These are phyloP conservation scores for Melitaea athalia DNA, from an alignment of 2,888 invertebrate species.

Conservation along the genomic window DNA sequence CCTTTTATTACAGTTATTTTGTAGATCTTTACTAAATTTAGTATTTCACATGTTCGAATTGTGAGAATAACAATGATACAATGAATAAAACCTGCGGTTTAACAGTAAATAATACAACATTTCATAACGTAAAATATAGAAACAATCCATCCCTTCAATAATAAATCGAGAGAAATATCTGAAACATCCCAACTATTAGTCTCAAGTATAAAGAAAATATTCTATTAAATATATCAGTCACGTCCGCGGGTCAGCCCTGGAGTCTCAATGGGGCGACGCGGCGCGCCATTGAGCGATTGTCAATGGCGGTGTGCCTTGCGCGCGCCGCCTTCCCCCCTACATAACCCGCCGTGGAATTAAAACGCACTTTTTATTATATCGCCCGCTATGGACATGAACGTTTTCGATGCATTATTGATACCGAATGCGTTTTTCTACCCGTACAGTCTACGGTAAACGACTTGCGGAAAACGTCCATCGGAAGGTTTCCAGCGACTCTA, in stretches of 20 bases:
- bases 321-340: conserved; percentile 39
- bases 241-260: conserved; percentile 11
- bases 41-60: too few relatives aligned
- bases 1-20: too few relatives aligned
- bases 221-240: conserved; percentile 13
- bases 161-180: neutral
- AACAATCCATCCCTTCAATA: neutral
- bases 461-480: conserved; percentile 25
- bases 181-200: neutral
- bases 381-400: conserved; percentile 27
- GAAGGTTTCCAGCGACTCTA: conserved; percentile 7
- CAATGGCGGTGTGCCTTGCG: conserved; percentile 48
- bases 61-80: too few relatives aligned
- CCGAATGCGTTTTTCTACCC: conserved; percentile 7
- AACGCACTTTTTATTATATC: conserved; percentile 37
- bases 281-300: conserved; percentile 52
- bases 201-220: conserved; percentile 14
- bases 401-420: conserved; percentile 38
- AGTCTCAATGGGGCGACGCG: conserved; percentile 43
- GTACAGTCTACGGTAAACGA: conserved; percentile 10
- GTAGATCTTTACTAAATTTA: too few relatives aligned
- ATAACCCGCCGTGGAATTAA: conserved; percentile 48
- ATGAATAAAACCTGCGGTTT: too few relatives aligned
- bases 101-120: too few relatives aligned
- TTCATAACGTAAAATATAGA: neutral